Base-by-base conservation (phyloP, 1,140 invertebrate species). In the Mizuhopecten yessoensis region DNA sequence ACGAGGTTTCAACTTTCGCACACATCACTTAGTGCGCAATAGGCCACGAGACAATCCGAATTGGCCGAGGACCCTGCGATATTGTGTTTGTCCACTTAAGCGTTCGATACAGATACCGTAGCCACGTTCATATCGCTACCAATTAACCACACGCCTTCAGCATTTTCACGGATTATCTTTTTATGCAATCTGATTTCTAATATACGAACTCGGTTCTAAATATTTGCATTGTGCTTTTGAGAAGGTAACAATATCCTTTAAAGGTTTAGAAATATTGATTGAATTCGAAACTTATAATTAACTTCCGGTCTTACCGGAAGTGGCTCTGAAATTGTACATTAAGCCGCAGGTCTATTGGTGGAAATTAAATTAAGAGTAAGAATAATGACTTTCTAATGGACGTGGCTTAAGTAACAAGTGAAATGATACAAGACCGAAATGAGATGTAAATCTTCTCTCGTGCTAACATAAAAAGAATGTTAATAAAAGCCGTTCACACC, bases 361-460 rank as follows among this genome's bases (percentile, higher is more conserved):
- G 57, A 75, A 75, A 75, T 75, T 75, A 75, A 75, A 75, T 75
- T 75, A 75, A 75, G 57, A 75, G n/a, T 75, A 75, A 75, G 57
- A 75, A 75, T 75, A 75, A 75, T 75, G 57, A 75, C 57, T 75
- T 75, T 75, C 57, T 75, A 75, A 75, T 75, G 57, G 57, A 75
- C n/a, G 57, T 75, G 57, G 57, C 57, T 75, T 75, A 75, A 75
- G 57, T 75, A 75, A 75, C 57, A 75, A 75, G 57, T 75, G 57
- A 75, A 75, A 29, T 75, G 57, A 75, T 75, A 75, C 57, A 75
- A 75, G 57, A 75, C 3, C 11, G 57, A 75, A 75, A 75, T 75
- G 57, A 75, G 57, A 75, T 75, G 57, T 75, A 75, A 75, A 75
- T 75, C 57, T 75, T 75, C 57, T 75, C 57, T 29, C 57, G 23